Conservation (phyloP, 1,140 invertebrate genomes). For the Drosophila quadrilineata region DNA sequence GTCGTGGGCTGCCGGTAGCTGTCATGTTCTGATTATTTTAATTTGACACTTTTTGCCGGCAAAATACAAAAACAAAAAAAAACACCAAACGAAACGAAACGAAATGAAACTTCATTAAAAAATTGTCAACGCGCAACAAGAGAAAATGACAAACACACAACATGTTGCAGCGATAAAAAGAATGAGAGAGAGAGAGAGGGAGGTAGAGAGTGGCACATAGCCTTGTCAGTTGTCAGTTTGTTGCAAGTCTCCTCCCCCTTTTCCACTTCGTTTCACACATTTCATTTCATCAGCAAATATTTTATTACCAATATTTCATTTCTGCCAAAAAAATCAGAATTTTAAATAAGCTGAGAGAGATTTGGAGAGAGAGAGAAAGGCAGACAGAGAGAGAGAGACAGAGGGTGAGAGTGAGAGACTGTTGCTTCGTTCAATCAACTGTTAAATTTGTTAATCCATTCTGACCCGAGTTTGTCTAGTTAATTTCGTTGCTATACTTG, state of each 20-base stretch:
- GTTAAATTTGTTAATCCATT: slow-evolving; percentile 73
- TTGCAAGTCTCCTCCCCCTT: slow-evolving; percentile 6
- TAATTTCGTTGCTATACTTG: slow-evolving; percentile 38
- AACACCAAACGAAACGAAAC: no score
- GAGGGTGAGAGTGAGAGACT: no score
- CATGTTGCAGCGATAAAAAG: slow-evolving; percentile 53
- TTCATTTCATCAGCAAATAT: slow-evolving; percentile 40
- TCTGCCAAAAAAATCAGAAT: slow-evolving; percentile 46
- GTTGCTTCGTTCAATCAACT: slow-evolving; percentile 63
- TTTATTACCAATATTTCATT: slow-evolving; percentile 21
- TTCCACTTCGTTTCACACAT: slow-evolving; percentile 60
- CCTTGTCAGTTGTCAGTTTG: slow-evolving; percentile 30
- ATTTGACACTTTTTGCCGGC: slow-evolving; percentile 73
- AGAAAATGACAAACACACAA: slow-evolving; percentile 50
- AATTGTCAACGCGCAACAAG: slow-evolving; percentile 60
- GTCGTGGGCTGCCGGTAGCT: slow-evolving; percentile 62
- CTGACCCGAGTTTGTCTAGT: slow-evolving; percentile 37
- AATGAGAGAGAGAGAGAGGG: neutral
- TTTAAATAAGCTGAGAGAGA: slow-evolving; percentile 31
- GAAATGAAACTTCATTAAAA: slow-evolving; percentile 71
- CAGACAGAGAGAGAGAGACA: neutral
- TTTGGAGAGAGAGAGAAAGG: neutral
- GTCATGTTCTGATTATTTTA: slow-evolving; percentile 80
- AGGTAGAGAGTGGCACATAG: neutral
- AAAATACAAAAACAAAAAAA: slow-evolving; percentile 22